Evolutionary conservation across 1,140 invertebrate genomes (phyloP).

Genomic region (Saccostrea echinata): DNA sequence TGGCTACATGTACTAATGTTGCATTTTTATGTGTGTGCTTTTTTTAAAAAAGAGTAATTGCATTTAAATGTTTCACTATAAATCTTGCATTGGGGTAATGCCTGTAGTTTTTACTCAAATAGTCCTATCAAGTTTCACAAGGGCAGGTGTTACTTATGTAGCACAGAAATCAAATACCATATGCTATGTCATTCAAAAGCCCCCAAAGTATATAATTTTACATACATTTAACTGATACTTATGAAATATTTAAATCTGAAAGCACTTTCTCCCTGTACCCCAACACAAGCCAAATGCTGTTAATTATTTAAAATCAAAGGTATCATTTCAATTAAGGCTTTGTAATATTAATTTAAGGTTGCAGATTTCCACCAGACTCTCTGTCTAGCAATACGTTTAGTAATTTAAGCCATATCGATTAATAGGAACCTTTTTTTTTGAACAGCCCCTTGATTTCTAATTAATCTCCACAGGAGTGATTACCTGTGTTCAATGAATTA

Average conservation of each 20-base stretch:
- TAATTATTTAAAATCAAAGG: background rate
- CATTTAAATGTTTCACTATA: background rate
- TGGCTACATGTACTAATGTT: too few species aligned
- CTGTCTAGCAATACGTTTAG: background rate
- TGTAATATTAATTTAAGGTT: conserved; percentile 18
- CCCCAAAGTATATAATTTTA: conserved; percentile 21
- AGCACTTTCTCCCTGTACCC: background rate
- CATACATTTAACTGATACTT: background rate
- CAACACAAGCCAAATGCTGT: background rate
- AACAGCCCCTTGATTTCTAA: background rate
- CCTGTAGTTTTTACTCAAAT: background rate
- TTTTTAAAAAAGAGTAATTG: background rate
- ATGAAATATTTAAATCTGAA: conserved; percentile 18
- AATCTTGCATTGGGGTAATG: background rate
- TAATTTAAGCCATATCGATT: background rate
- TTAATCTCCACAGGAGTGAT: background rate
- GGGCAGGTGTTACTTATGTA: background rate
- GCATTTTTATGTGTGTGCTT: background rate
- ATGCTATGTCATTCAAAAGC: background rate
- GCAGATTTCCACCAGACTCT: background rate
- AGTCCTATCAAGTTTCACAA: background rate
- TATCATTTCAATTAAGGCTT: conserved; percentile 6
- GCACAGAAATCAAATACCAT: background rate
- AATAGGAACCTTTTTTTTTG: background rate
- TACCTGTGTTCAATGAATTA: conserved; percentile 3